Base-by-base conservation (phyloP, 2,797 vertebrate species). In the Poecilia picta region DNA sequence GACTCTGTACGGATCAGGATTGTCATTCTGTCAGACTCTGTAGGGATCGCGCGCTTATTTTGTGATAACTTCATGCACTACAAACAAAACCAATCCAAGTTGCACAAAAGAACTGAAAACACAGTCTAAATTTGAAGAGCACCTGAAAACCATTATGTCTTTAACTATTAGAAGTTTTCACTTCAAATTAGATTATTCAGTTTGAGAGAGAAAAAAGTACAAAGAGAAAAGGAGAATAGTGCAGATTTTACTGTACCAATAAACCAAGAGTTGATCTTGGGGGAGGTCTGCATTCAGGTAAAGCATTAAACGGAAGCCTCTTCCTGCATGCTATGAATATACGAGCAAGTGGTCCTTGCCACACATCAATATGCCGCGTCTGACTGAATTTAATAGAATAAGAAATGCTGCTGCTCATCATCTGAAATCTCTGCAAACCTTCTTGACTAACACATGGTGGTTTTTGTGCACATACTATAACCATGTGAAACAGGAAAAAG, bases 311-410 rank as follows among this genome's bases (percentile, higher is more conserved):
- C 81, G 68, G 66, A 84, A 88, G 82, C 84, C 81, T 81, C 90
- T 84, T 11, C 74, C 88, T 88, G 90, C 87, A 90, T 89, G 89
- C 86, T 92, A 83, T 91, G 92, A 91, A 92, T 93, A 89, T 74
- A 59, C 84, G 90, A 92, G 85, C 83, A 92, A 92, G 86, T 77
- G 92, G 85, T 87, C 87, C 64, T 87, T 83, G 13, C 78, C 90
- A 85, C 80, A 89, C 47, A 62, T 91, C 92, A 87, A 91, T 93
- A 91, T 72, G 86, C 88, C 71, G 79, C 31, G 73, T 86, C 87
- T 93, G 92, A 94, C 90, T 92, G 83, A 94, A 92, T 84, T 85
- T 89, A 93, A 90, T 80, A 74, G 87, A 89, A 91, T 92, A 87
- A 89, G 80, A 93, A 92, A 88, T 74, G 82, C 82, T 83, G 83